Evolutionary conservation across 2,888 invertebrate species (phyloP), one percentile per base, ranked within the genome.

Genomic region (Zaprionus lineosus): DNA sequence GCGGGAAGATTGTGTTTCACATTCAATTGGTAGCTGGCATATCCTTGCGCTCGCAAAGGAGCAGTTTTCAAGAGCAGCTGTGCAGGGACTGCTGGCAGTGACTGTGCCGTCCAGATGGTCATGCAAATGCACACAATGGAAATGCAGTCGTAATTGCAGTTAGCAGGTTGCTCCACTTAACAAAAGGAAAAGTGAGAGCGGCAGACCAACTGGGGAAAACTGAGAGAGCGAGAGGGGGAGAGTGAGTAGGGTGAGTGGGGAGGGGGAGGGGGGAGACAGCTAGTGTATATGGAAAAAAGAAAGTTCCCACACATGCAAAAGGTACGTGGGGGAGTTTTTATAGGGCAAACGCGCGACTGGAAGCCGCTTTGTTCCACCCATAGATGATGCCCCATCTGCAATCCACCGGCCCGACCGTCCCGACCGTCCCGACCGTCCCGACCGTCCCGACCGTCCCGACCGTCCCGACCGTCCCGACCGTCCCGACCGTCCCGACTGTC

Each of bases 261-360:
- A n/a, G n/a, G n/a, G n/a, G n/a, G n/a, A n/a, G n/a, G n/a, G n/a
- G n/a, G n/a, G n/a, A n/a, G n/a, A n/a, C n/a, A n/a, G n/a, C n/a
- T n/a, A n/a, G n/a, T n/a, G n/a, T n/a, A n/a, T n/a, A n/a, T n/a
- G n/a, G n/a, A n/a, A n/a, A n/a, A n/a, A n/a, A n/a, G n/a, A n/a
- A n/a, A n/a, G n/a, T n/a, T n/a, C n/a, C n/a, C n/a, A n/a, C n/a
- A n/a, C n/a, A n/a, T n/a, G n/a, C n/a, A n/a, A n/a, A n/a, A n/a
- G n/a, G n/a, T n/a, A n/a, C n/a, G n/a, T n/a, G n/a, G n/a, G n/a
- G n/a, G n/a, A n/a, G 63, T 19, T 48, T 61, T 56, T 63, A 46
- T 63, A 36, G 55, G 64, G 28, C 63, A 56, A 12, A 15, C 44
- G 28, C 64, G 16, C 60, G 44, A 28, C 33, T 37, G 60, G 59